These are phyloP conservation scores for Clamator glandarius DNA, from an alignment of 2,797 vertebrate genomes.

Conservation along the genomic window DNA sequence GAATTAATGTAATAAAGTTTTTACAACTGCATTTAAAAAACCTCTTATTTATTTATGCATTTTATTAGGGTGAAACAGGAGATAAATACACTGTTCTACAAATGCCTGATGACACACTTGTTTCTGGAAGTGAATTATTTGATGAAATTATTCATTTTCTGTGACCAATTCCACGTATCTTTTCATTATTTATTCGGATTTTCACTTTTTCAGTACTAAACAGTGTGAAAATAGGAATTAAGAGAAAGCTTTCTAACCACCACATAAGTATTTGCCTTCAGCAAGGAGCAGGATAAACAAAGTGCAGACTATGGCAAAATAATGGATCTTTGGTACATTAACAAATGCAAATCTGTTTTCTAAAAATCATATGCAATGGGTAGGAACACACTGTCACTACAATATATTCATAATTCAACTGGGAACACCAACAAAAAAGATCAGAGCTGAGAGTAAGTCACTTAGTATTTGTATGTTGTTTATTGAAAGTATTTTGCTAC, in stretches of 20 bases:
- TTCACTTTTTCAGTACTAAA: constrained; percentile 7
- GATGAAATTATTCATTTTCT: not conserved
- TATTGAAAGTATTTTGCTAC: not conserved
- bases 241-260: constrained; percentile 4
- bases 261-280: constrained; percentile 41
- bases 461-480: not conserved
- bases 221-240: not conserved
- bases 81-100: not conserved
- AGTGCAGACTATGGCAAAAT: constrained; percentile 34
- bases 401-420: not conserved
- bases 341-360: constrained; percentile 26
- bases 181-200: not conserved
- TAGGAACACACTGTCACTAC: not conserved
- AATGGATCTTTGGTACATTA: not conserved
- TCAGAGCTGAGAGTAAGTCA: not conserved
- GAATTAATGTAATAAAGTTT: not conserved
- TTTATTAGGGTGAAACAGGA: not conserved
- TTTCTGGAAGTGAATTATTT: not conserved
- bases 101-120: not conserved
- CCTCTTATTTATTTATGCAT: not conserved
- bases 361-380: constrained; percentile 18
- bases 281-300: constrained; percentile 40
- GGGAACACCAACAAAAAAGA: not conserved
- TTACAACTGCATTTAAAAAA: not conserved
- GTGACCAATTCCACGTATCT: not conserved